A percentile compares a stretch with the other conserved stretches of the same genome.
These are phyloP conservation scores for Callyntrura guangdongensis DNA, from an alignment of 2,888 invertebrate species.

Conservation along the genomic window DNA sequence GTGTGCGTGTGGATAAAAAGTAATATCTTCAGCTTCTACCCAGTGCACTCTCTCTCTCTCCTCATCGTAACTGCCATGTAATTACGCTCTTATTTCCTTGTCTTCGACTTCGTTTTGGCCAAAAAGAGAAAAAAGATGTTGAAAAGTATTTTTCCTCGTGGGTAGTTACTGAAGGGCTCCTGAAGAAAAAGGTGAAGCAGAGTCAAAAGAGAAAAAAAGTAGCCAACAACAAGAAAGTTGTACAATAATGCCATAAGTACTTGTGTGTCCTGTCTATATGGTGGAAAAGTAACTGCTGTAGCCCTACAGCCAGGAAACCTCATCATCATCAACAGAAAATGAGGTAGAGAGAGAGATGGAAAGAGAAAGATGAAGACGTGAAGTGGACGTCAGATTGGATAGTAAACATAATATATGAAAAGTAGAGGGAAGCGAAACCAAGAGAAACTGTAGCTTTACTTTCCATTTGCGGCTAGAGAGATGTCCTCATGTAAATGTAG, in stretches of 20 bases:
- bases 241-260: slow-evolving; percentile 56
- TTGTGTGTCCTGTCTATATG: slow-evolving; percentile 4
- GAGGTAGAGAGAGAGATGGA: slow-evolving; percentile 44
- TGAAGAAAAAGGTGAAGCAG: slow-evolving; percentile 8
- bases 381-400: slow-evolving; percentile 64
- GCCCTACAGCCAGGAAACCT: slow-evolving; percentile 42
- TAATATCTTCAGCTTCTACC: not conserved
- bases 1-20: not conserved
- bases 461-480: not conserved
- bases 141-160: slow-evolving; percentile 73
- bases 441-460: not conserved
- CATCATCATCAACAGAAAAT: slow-evolving; percentile 53
- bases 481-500: not conserved
- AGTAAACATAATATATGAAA: slow-evolving; percentile 48
- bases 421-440: slow-evolving; percentile 12
- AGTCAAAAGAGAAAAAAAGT: slow-evolving; percentile 9
- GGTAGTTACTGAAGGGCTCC: slow-evolving; percentile 65
- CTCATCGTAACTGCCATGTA: not conserved
- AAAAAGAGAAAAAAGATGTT: slow-evolving; percentile 58
- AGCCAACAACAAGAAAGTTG: slow-evolving; percentile 63
- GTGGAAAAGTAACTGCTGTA: not conserved
- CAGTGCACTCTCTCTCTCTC: not conserved
- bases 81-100: not conserved
- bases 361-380: slow-evolving; percentile 26
- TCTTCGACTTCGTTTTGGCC: slow-evolving; percentile 36